Conservation (phyloP, 2,888 invertebrate species). For the Polia nebulosa region DNA sequence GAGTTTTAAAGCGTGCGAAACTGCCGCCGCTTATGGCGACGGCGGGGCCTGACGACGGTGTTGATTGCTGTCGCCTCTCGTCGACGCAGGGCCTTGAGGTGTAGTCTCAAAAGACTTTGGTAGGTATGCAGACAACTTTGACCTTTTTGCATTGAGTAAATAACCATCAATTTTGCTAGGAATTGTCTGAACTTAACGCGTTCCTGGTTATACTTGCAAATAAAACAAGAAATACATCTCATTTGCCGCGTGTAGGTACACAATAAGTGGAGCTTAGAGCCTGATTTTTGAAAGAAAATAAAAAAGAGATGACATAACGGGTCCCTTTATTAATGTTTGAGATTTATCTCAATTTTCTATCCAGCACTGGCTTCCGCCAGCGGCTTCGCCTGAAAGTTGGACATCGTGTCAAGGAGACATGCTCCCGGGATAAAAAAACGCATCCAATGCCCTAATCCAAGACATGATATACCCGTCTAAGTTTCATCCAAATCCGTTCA, state of each 20-base stretch:
- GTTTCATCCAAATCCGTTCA: background rate
- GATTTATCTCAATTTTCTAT: background rate
- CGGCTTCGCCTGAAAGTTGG: background rate
- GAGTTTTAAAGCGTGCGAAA: too few relatives aligned
- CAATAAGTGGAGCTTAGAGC: background rate
- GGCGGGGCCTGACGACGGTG: too few relatives aligned
- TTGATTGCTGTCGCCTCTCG: too few relatives aligned
- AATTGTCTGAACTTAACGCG: background rate
- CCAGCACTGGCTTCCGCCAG: background rate
- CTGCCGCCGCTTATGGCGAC: too few relatives aligned
- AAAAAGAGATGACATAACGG: background rate
- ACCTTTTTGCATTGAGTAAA: background rate
- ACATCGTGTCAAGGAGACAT: background rate
- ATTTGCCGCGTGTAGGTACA: background rate
- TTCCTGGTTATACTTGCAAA: background rate
- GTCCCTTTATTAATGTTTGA: background rate
- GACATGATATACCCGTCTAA: background rate
- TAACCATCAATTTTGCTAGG: background rate
- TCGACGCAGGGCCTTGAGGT: too few relatives aligned
- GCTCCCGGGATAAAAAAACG: background rate
- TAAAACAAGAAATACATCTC: background rate
- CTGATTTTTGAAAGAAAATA: background rate
- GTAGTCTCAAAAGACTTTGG: slow-evolving; percentile 5
- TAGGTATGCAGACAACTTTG: background rate
- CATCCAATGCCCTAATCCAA: background rate